These are phyloP conservation scores for Hyaena hyaena DNA, from an alignment of 2,113 vertebrate species.

Conservation along the genomic window DNA sequence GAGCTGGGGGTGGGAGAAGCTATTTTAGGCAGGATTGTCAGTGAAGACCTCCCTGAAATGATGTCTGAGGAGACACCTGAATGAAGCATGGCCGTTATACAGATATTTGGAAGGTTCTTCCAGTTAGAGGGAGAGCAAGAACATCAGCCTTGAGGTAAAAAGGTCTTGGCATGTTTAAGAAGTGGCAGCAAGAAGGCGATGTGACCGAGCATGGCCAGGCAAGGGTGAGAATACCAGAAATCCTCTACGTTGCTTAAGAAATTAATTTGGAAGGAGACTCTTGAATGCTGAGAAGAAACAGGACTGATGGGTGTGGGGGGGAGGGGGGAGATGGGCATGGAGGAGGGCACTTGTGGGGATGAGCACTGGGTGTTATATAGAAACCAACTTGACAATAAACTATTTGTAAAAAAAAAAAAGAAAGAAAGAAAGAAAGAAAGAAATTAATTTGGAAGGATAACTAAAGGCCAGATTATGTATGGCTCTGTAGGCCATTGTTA, in stretches of 20 bases:
- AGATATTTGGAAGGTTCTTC: background rate
- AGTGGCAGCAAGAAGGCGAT: background rate
- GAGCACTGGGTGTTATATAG: no score
- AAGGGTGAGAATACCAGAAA: background rate
- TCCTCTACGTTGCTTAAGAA: background rate
- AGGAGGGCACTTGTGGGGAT: no score
- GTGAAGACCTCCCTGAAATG: background rate
- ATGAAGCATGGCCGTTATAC: background rate
- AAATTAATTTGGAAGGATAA: background rate
- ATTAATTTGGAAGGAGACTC: background rate
- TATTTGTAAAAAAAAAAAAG: no score
- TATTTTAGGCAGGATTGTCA: no score
- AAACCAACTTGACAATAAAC: no score
- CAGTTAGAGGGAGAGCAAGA: background rate
- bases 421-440: no score
- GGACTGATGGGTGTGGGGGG: no score
- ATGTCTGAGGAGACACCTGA: background rate
- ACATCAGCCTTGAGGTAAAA: background rate
- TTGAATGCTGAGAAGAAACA: no score
- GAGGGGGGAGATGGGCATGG: no score
- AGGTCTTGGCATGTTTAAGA: background rate
- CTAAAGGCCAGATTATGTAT: background rate
- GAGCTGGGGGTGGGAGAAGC: background rate
- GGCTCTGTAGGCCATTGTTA: background rate
- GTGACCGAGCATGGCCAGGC: background rate